Conservation (phyloP, 37 sponge, comb jelly and placozoan species). For the Amphimedon queenslandica region DNA sequence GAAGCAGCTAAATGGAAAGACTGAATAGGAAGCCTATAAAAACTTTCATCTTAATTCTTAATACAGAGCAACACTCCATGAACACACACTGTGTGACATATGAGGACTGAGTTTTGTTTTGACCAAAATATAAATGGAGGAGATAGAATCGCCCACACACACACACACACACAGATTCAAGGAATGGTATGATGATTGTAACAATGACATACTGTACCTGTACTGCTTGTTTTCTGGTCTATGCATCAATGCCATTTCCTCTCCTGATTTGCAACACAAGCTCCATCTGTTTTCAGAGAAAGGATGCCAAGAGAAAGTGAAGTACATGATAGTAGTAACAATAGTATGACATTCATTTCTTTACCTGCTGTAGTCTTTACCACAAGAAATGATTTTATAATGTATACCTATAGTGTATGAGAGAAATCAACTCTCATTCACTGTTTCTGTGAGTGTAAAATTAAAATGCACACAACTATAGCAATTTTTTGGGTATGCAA, state of each 20-base stretch:
- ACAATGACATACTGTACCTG: constrained; percentile 22
- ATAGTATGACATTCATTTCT: not conserved
- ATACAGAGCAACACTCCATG: no score
- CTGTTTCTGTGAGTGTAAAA: no score
- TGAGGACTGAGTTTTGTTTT: no score
- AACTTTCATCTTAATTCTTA: no score
- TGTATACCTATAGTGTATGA: constrained; percentile 24
- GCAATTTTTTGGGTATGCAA: no score
- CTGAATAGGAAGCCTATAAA: no score
- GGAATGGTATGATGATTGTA: no score
- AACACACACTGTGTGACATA: no score
- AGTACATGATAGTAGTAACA: not conserved
- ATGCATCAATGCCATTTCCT: constrained; percentile 23
- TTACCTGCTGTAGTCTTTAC: constrained; percentile 4
- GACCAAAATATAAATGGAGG: no score
- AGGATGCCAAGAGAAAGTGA: not conserved
- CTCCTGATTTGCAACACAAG: constrained; percentile 53
- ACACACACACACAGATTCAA: not conserved
- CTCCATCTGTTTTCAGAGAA: constrained; percentile 10
- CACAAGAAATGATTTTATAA: constrained; percentile 21
- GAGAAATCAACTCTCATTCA: not conserved
- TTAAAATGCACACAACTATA: no score
- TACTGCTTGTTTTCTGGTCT: constrained; percentile 12
- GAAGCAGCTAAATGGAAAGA: no score
- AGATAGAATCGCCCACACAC: not conserved